A percentile compares a stretch with the other conserved stretches of the same genome.
These are phyloP conservation scores for Aphaenogaster ashmeadi DNA, from an alignment of 1,140 invertebrate genomes.

Conservation along the genomic window DNA sequence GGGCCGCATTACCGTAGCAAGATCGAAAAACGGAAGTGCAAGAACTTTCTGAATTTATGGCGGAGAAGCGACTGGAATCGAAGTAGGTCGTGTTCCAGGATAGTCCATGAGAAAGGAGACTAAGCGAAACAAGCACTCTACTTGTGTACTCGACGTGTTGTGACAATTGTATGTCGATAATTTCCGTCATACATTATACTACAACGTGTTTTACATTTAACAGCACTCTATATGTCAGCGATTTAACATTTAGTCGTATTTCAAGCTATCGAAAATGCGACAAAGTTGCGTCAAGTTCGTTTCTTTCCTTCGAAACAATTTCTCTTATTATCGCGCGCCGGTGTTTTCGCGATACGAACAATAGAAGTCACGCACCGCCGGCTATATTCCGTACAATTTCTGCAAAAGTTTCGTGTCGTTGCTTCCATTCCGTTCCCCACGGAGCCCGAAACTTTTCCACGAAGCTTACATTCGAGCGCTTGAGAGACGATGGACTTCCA, in stretches of 20 bases:
- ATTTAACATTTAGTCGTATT: background rate
- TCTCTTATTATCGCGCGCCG: conserved; percentile 18
- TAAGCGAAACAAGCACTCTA: background rate
- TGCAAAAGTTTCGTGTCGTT: conserved; percentile 32
- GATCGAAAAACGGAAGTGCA: conserved; percentile 40
- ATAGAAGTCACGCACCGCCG: conserved; percentile 14
- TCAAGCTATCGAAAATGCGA: background rate
- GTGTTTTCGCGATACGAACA: conserved; percentile 39
- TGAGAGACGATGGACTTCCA: background rate
- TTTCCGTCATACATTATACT: background rate
- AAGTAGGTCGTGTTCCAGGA: conserved; percentile 6
- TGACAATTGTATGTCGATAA: conserved; percentile 29
- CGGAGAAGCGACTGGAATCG: conserved; percentile 19
- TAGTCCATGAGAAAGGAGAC: background rate
- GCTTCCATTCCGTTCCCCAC: background rate
- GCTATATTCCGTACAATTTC: conserved; percentile 16
- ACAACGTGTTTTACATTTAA: background rate
- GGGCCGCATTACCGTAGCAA: conserved; percentile 21
- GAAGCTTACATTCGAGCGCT: conserved; percentile 1
- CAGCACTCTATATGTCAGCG: background rate
- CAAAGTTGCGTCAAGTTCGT: background rate
- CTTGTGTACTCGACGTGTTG: background rate
- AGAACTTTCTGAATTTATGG: conserved; percentile 55
- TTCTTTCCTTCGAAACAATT: conserved; percentile 16
- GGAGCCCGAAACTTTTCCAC: conserved; percentile 25